phyloP scores from a whole-genome alignment of 2,797 vertebrate genomes.

The Gymnopithys bicolor region DNA sequence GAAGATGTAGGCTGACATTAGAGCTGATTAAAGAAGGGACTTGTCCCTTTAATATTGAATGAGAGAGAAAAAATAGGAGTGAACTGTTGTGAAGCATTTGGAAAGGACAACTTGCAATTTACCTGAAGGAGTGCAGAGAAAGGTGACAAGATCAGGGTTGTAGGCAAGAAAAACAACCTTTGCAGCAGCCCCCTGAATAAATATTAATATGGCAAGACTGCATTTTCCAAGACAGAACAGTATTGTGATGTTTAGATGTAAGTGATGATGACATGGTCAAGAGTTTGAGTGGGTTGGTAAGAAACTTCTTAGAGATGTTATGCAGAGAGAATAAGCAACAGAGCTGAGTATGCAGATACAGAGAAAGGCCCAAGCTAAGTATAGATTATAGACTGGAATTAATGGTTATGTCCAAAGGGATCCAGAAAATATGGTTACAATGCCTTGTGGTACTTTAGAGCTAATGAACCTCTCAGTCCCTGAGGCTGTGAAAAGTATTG shows the following conservation, averaged over 20 bases:
- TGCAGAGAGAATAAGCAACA: background rate
- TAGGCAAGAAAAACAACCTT: slow-evolving; percentile 11
- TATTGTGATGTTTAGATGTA: background rate
- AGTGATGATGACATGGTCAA: background rate
- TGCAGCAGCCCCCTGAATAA: background rate
- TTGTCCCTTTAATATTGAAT: slow-evolving; percentile 10
- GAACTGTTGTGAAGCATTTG: background rate
- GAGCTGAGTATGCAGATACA: background rate
- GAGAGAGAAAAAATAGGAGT: background rate
- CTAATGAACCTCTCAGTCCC: background rate
- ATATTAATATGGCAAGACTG: background rate
- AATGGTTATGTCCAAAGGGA: background rate
- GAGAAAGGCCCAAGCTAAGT: background rate
- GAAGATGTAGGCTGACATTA: slow-evolving; percentile 5
- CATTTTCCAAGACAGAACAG: background rate
- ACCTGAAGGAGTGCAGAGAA: background rate
- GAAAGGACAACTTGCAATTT: background rate
- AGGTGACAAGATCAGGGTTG: background rate
- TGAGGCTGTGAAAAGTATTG: background rate
- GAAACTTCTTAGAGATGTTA: background rate
- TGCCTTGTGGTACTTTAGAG: background rate
- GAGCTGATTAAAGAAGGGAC: background rate
- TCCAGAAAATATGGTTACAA: background rate
- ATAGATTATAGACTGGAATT: background rate
- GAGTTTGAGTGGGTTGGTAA: background rate